Base-by-base conservation (phyloP, 2,113 vertebrate species). In the Dasyornis broadbenti region DNA sequence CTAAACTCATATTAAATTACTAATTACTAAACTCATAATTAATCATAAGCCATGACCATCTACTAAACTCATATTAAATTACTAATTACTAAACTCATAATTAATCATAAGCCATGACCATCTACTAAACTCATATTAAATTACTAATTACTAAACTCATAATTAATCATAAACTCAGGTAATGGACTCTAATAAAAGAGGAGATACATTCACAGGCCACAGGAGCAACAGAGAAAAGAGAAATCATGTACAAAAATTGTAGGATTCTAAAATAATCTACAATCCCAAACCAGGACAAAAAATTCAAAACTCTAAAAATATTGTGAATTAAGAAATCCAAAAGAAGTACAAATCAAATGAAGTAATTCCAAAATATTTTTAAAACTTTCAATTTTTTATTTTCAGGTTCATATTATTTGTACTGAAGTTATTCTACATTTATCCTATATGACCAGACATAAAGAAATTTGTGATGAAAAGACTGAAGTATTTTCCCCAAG, bases 171-270 rank as follows among this genome's bases (percentile, higher is more conserved):
- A n/a, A n/a, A n/a, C n/a, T n/a, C n/a, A 52, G 12, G 42, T 26
- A 71, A 54, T 6, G 28, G 37, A 57, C 10, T 47, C 11, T 63
- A 75, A 53, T 28, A 57, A 52, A 77, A 79, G 2, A 17, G 5
- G 15, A 53, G 6, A 23, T 49, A 31, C 33, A 6, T 82, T 89
- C 52, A 61, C 9, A 21, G 42, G 26, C 10, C 7, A 68, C 8
- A 65, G 14, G 3, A 87, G 5, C 11, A 84, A 65, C 7, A 47
- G 7, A 21, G 44, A 61, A 37, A 65, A 75, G 23, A 66, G 52
- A 50, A 69, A 39, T 22, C 20, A 68, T 0, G 0, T 17, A 39
- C 24, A 65, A 82, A 91, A 61, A 5, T 1, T 37, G 7, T 17
- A 39, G 5, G 3, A 81, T 78, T 42, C 15, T 82, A 45, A 87